Evolutionary conservation across 2,888 invertebrate species (phyloP), one percentile per base, ranked within the genome.

Genomic region (Nemoura dubitans): DNA sequence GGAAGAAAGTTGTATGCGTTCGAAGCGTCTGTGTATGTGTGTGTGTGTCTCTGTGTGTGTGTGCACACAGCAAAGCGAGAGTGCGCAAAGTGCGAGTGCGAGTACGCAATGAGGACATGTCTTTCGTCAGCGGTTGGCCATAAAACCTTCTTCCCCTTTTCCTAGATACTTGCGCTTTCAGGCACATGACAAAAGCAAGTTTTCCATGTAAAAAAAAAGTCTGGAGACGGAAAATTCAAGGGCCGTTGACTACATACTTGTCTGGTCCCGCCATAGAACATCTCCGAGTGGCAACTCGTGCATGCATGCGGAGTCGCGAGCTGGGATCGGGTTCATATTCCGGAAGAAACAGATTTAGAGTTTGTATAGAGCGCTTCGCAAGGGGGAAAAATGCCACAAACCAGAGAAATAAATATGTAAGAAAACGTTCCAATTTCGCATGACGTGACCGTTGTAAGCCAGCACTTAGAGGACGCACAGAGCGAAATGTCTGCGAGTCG

Each of bases 281-380:
- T 59, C n/a, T n/a, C 59, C 21, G 59, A 59, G 59, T 21, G 59
- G 59, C 59, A 59, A 59, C 16, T 59, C 59, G 59, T 59, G 59
- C 59, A 36, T 36, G 10, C 36, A 21, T 36, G 36, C 59, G 16
- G 2, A 7, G 59, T 16, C 36, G 36, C 16, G 59, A 59, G 16
- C 59, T 21, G 59, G 59, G 21, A 59, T 7, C 1, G 16, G 59
- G 59, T 59, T 59, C 59, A 59, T 59, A 59, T 2, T 16, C 59
- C 59, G 59, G 59, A 59, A 59, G 59, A 59, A 59, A 59, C 59
- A 59, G 59, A 59, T 59, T 59, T 59, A 59, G 59, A 59, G 21
- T 59, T 59, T 59, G 59, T 59, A 59, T 59, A 21, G 59, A 59
- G 21, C 59, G 3, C 14, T 21, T 59, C 21, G 21, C 59, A 59